Percentiles rank a stretch among this genome's conserved stretches.
These are phyloP conservation scores for Hyaena hyaena DNA, from an alignment of 2,113 vertebrate genomes.

Conservation along the genomic window DNA sequence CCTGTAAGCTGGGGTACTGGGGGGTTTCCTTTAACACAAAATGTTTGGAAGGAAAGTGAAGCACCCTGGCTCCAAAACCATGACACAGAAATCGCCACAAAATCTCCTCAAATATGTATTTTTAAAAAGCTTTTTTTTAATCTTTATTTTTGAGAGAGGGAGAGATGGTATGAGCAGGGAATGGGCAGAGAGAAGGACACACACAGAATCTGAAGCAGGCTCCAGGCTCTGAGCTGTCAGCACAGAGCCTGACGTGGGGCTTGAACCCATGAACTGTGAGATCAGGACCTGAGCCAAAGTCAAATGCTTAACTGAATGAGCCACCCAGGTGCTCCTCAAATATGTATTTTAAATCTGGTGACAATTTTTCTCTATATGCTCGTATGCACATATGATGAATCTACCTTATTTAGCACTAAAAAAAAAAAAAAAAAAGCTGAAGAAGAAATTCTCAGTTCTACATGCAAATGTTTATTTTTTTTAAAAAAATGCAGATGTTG, in stretches of 20 bases:
- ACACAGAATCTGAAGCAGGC: too few species aligned
- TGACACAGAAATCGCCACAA: neutral
- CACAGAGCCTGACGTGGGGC: too few species aligned
- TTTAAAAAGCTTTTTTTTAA: too few species aligned
- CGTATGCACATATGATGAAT: neutral
- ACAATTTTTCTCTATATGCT: neutral
- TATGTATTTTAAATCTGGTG: neutral
- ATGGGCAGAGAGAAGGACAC: too few species aligned
- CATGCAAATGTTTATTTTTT: conserved; percentile 9
- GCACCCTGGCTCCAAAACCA: neutral
- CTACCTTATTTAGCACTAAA: conserved; percentile 37
- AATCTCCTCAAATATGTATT: neutral
- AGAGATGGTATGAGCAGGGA: too few species aligned
- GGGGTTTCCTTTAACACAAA: neutral
- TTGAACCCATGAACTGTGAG: too few species aligned
- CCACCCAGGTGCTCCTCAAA: neutral
- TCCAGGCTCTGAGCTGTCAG: too few species aligned
- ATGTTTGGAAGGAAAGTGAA: neutral
- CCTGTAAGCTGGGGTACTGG: neutral
- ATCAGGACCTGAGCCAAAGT: too few species aligned
- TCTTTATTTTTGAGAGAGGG: too few species aligned
- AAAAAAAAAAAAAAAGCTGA: neutral
- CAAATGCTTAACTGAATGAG: too few species aligned
- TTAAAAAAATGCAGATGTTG: conserved; percentile 58
- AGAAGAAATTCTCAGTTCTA: conserved; percentile 67